Percentiles rank a stretch among this genome's conserved stretches.
Conservation (phyloP, 2,113 vertebrate genomes). For the Nesoenas mayeri region DNA sequence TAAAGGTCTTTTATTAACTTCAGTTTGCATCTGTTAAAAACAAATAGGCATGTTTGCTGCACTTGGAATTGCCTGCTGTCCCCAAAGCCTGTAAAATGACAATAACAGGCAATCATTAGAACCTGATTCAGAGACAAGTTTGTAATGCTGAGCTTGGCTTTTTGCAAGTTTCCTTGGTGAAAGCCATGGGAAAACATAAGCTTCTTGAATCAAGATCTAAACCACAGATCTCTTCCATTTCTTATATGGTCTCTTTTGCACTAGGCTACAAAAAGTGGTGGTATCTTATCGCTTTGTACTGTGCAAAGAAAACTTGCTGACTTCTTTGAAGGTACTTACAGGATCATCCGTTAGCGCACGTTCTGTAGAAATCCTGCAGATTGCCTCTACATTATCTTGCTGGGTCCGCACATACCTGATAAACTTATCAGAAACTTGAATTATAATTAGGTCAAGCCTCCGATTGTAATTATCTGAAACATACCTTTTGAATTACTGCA, state of each 20-base stretch:
- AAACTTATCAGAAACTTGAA: background rate
- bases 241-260: background rate
- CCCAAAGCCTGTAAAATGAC: background rate
- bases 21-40: background rate
- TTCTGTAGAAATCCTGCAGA: background rate
- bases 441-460: background rate
- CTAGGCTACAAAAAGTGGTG: background rate
- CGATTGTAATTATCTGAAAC: background rate
- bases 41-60: background rate
- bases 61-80: background rate
- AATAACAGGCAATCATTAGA: background rate
- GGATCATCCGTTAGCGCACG: rapidly evolving
- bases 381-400: background rate
- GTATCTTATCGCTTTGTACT: background rate
- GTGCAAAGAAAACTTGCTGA: background rate
- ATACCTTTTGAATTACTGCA: background rate
- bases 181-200: background rate
- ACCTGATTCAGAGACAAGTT: background rate
- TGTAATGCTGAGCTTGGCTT: no score
- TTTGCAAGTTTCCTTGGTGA: background rate
- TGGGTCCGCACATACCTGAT: background rate
- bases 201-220: background rate
- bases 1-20: background rate
- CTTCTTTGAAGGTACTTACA: background rate
- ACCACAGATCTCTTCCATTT: background rate